Base-by-base conservation (phyloP, 64 coral and sea anemone species). In the Porites australiensis region DNA sequence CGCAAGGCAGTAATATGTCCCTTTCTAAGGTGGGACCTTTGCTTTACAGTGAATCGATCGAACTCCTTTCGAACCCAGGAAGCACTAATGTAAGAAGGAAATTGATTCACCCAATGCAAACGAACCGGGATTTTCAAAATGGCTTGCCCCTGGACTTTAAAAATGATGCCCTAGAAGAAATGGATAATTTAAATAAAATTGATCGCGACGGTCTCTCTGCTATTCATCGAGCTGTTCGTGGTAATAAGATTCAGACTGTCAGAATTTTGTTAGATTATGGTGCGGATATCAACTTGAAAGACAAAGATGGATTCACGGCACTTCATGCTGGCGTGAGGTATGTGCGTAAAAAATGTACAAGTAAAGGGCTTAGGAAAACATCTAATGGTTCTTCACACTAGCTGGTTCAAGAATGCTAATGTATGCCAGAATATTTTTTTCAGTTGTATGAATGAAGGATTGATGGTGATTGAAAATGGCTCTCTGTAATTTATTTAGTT, bases 221-320 rank as follows among this genome's bases (percentile, higher is more conserved):
- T 16, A 62, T 92, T 64, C 90, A 92, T 13, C 82, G 74, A 64
- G 90, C 90, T 43, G 73, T 87, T 62, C 57, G 82, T 12, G n/a
- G 22, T 63, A 75, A 92, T 21, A 12, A 73, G 23, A 4, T 49
- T 6, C 18, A 50, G 22, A 44, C 58, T 44, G 73, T 92, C 3
- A n/a, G 4, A 13, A 54, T 12, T 51, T 20, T 92, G 12, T 53
- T 92, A 50, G 59, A 78, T 63, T 19, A 87, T 44, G 81, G 72
- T 6, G 80, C 90, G 2, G 58, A 86, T 18, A 50, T 92, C 5
- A 79, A 92, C 69, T 19, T 69, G 4, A 51, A n/a, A 44, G 70
- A n/a, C 46, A 76, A 27, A 16, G 72, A 44, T 52, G 58, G 71
- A 13, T 53, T 76, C 46, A 92, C 90, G 27, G 82, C 90, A n/a